phyloP scores from a whole-genome alignment of 2,797 vertebrate species.

The Rhadinocentrus ornatus region DNA sequence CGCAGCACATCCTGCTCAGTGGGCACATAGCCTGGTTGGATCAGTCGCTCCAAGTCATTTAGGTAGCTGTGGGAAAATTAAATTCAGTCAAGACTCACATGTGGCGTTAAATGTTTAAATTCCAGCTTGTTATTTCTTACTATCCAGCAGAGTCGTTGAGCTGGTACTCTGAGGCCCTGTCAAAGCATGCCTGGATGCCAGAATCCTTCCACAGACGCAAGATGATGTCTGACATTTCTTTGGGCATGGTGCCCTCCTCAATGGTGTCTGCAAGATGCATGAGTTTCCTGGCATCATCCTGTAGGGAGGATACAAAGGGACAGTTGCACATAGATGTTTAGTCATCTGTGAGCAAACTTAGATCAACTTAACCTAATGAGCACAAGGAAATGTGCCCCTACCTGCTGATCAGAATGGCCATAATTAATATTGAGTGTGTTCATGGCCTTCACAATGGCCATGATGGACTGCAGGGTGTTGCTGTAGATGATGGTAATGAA shows the following conservation, averaged over 20 bases:
- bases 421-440: conserved; percentile 90
- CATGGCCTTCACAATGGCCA: conserved; percentile 96
- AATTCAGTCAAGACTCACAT: not conserved
- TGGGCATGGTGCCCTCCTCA: conserved; percentile 96
- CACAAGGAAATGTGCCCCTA: conserved; percentile 40
- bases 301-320: conserved; percentile 1
- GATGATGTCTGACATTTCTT: conserved; percentile 95
- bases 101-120: not conserved
- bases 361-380: not conserved
- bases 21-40: conserved; percentile 92
- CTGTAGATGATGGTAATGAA: conserved; percentile 98
- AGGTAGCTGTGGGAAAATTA: conserved; percentile 85
- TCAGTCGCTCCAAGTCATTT: conserved; percentile 91
- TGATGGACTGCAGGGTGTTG: conserved; percentile 96
- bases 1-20: conserved; percentile 97
- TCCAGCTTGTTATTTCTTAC: conserved; percentile 74
- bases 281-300: conserved; percentile 96
- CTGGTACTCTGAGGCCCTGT: conserved; percentile 96
- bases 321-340: not conserved
- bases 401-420: conserved; percentile 90
- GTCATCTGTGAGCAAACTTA: not conserved
- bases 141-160: conserved; percentile 98
- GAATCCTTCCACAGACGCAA: conserved; percentile 93
- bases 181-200: conserved; percentile 94
- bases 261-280: conserved; percentile 96